These are phyloP conservation scores for Syngnathus typhle DNA, from an alignment of 2,113 vertebrate genomes.

Conservation along the genomic window DNA sequence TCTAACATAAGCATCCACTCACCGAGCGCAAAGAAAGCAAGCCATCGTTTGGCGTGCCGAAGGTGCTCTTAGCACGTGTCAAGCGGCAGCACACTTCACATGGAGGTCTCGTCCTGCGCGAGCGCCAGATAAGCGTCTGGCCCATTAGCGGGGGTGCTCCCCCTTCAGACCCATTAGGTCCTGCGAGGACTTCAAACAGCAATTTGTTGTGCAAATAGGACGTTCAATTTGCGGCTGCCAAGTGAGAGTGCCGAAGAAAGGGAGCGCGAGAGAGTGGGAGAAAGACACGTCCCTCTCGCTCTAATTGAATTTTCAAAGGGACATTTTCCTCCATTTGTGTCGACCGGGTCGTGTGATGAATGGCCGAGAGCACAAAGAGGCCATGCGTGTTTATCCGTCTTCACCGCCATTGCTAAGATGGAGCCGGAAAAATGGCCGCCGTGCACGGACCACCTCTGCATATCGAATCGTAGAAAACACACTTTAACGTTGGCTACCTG, in stretches of 20 bases:
- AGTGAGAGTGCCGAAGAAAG: slow-evolving; percentile 42
- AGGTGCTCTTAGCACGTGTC: not conserved
- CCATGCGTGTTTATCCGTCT: slow-evolving; percentile 67
- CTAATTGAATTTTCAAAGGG: slow-evolving; percentile 79
- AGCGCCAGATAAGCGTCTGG: slow-evolving; percentile 57
- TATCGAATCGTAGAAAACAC: not conserved
- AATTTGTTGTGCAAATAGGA: slow-evolving; percentile 78
- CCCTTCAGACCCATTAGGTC: slow-evolving; percentile 72
- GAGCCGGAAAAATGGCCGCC: slow-evolving; percentile 31
- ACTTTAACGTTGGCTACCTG: not conserved
- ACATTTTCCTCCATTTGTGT: slow-evolving; percentile 67
- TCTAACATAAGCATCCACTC: not conserved
- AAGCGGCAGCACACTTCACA: not conserved
- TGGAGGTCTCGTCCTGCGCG: slow-evolving; percentile 14
- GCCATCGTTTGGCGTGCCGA: not conserved
- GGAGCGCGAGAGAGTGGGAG: slow-evolving; percentile 45
- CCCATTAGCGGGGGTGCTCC: slow-evolving; percentile 51
- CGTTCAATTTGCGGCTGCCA: slow-evolving; percentile 66
- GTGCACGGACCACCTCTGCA: not conserved
- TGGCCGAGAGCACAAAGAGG: slow-evolving; percentile 64
- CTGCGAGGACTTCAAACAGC: slow-evolving; percentile 71
- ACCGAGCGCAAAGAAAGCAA: not conserved
- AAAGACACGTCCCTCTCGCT: slow-evolving; percentile 66
- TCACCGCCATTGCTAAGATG: slow-evolving; percentile 5
- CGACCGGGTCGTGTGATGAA: slow-evolving; percentile 65